Evolutionary conservation across 2,113 vertebrate species (phyloP), one percentile per base, ranked within the genome.

Genomic region (Nothobranchius kuhntae): DNA sequence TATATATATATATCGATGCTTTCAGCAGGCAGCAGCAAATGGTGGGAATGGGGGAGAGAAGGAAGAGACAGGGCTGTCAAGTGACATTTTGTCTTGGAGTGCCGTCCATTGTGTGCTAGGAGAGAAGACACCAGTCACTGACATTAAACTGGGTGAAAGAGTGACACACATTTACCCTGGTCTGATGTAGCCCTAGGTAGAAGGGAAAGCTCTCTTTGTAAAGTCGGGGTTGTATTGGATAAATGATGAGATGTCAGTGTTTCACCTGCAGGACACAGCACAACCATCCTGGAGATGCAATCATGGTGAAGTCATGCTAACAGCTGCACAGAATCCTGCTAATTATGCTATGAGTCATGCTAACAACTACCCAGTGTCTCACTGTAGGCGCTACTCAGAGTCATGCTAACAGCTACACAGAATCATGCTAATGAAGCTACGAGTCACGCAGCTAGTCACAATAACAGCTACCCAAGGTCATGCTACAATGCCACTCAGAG

Each of bases 81-180:
- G 58, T 79, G 74, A 85, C 80, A 79, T 87, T 85, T 75, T 73
- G 74, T 87, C 79, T 75, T 51, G 6, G 47, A 3, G 81, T 71
- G 55, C 73, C 26, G 63, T 79, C 73, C 65, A 62, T 74, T 86
- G 83, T 88, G 69, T 53, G 78, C 73, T 66, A 5, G 12, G 38
- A 73, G 68, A 74, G 83, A 77, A 77, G 77, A 81, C 80, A 81
- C 76, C 75, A 84, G 87, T 79, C 82, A 65, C 14, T 66, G 60
- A 51, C 67, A 61, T 84, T 69, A 61, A 40, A 40, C 38, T 40
- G 38, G 38, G 1, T 40, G 38, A 55, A 73, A 73, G 65, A 78
- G 46, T 13, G 2, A 7, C 64, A 67, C 52, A 57, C 44, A 40
- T 11, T 58, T 26, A 76, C 42, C 64, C 30, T 30, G 35, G 24